Evolutionary conservation across 2,888 invertebrate genomes (phyloP).

Genomic region (Molanna angustata): DNA sequence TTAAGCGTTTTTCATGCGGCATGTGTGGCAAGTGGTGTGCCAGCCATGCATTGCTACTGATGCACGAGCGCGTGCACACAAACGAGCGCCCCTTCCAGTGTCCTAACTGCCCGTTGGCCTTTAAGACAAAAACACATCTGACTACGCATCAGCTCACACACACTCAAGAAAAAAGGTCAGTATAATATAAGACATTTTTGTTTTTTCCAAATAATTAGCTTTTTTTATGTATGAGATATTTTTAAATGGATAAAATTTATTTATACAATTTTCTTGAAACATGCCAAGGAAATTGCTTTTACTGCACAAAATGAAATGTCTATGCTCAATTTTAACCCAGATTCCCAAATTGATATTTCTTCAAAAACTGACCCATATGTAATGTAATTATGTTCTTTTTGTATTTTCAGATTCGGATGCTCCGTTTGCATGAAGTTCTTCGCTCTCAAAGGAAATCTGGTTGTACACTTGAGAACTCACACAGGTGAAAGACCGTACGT

Average conservation of each 20-base stretch:
- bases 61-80: conserved; percentile 54
- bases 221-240: too few species aligned
- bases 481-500: conserved; percentile 53
- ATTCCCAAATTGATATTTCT: too few species aligned
- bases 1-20: conserved; percentile 47
- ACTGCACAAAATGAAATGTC: too few species aligned
- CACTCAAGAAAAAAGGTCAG: conserved; percentile 52
- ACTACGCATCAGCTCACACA: conserved; percentile 53
- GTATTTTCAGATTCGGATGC: too few species aligned
- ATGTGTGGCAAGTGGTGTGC: conserved; percentile 50
- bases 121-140: conserved; percentile 53
- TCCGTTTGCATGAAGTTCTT: conserved; percentile 56
- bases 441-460: conserved; percentile 52
- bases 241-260: too few species aligned
- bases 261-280: too few species aligned
- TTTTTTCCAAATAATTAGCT: too few species aligned
- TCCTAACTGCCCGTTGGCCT: conserved; percentile 47
- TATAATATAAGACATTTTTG: too few species aligned
- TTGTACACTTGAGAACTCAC: conserved; percentile 52
- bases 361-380: too few species aligned
- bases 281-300: too few species aligned
- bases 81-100: conserved; percentile 52
- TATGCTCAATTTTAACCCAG: too few species aligned
- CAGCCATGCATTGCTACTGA: conserved; percentile 51
- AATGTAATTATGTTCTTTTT: too few species aligned